A percentile compares a stretch with the other conserved stretches of the same genome.
Conservation (phyloP, 2,797 vertebrate genomes). For the Smutsia gigantea region DNA sequence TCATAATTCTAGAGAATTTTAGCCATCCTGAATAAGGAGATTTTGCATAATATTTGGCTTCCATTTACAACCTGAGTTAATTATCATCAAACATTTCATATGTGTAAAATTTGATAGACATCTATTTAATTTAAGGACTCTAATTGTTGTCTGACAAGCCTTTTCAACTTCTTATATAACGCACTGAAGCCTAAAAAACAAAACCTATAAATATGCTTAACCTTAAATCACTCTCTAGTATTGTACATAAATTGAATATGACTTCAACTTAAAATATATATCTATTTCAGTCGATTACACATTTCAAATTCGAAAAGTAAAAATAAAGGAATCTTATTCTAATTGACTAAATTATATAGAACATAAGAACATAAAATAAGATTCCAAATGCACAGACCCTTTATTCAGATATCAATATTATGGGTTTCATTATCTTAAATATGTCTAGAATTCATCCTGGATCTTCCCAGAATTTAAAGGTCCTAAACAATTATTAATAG, state of each 20-base stretch:
- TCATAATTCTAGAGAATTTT: conserved; percentile 12
- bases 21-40: neutral
- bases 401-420: neutral
- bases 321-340: neutral
- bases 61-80: conserved; percentile 27
- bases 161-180: neutral
- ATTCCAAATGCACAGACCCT: neutral
- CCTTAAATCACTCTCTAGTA: neutral
- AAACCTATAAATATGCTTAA: conserved; percentile 36
- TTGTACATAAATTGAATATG: neutral
- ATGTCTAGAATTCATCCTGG: neutral
- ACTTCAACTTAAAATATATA: conserved; percentile 35
- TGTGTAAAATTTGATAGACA: conserved; percentile 21
- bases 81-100: conserved; percentile 38
- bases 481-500: neutral
- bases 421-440: neutral
- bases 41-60: conserved; percentile 30
- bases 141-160: conserved; percentile 49
- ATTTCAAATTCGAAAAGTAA: conserved; percentile 3
- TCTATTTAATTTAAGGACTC: conserved; percentile 13
- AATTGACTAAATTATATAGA: conserved; percentile 41
- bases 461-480: neutral
- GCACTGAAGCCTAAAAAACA: neutral
- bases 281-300: neutral
- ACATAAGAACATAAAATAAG: neutral